Conservation (phyloP, 2,888 invertebrate species). For the Dasypogon diadema region DNA sequence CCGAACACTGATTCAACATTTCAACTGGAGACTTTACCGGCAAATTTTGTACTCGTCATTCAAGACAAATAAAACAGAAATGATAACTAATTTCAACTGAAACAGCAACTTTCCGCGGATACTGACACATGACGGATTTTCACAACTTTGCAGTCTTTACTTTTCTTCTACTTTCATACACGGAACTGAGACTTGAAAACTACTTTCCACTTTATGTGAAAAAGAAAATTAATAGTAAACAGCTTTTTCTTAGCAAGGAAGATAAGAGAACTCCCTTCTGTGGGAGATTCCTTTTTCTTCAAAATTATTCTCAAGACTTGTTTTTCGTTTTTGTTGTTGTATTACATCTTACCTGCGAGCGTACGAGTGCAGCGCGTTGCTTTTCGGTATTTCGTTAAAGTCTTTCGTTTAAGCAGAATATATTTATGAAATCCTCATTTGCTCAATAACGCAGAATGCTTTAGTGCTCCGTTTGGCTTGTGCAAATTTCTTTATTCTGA, state of each 20-base stretch:
- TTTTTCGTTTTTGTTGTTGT: constrained; percentile 49
- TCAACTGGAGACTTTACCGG: constrained; percentile 38
- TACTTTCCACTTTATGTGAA: constrained; percentile 51
- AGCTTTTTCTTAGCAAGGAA: constrained; percentile 40
- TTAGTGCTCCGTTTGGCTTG: constrained; percentile 6
- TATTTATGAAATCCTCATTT: constrained; percentile 14
- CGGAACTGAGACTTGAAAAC: constrained; percentile 22
- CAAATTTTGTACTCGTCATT: constrained; percentile 31
- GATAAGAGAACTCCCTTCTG: constrained; percentile 30
- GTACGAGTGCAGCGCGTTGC: constrained; percentile 52
- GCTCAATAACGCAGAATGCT: background rate
- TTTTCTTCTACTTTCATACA: background rate
- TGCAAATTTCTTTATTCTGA: constrained; percentile 2
- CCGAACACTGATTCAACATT: constrained; percentile 45
- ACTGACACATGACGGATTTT: constrained; percentile 23
- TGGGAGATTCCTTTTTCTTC: constrained; percentile 37
- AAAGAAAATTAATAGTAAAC: constrained; percentile 40
- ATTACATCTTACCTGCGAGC: constrained; percentile 55
- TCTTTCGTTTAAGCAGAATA: constrained; percentile 12
- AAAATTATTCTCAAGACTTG: constrained; percentile 36
- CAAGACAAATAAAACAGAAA: constrained; percentile 37
- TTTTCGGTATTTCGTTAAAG: constrained; percentile 32
- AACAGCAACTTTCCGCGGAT: constrained; percentile 28
- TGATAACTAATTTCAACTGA: constrained; percentile 40
- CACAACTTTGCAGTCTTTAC: constrained; percentile 30